phyloP scores from a whole-genome alignment of 2,888 invertebrate genomes.

The Carpatolechia fugitivella region DNA sequence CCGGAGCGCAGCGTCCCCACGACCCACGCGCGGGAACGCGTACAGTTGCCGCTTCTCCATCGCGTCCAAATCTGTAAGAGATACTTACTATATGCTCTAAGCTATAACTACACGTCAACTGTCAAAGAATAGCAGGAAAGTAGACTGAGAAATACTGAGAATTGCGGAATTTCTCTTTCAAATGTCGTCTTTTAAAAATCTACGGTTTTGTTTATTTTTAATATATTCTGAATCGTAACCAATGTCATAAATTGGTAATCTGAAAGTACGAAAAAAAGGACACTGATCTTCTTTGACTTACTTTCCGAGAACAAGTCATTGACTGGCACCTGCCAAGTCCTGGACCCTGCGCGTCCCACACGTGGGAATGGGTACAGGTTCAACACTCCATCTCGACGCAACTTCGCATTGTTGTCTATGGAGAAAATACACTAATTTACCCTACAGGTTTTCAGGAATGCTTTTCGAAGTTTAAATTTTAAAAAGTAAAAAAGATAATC shows the following conservation, averaged over 20 bases:
- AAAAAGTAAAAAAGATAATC: too few relatives aligned
- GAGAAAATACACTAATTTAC: neutral
- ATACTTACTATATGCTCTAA: too few relatives aligned
- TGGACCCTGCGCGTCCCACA: conserved; percentile 75
- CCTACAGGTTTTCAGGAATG: neutral
- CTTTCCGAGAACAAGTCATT: conserved; percentile 73
- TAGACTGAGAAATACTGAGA: too few relatives aligned
- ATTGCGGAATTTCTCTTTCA: too few relatives aligned
- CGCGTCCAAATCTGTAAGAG: conserved; percentile 42
- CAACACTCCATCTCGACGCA: conserved; percentile 77
- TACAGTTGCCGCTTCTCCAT: conserved; percentile 57
- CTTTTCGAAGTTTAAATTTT: too few relatives aligned
- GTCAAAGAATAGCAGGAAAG: too few relatives aligned
- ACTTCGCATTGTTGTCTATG: conserved; percentile 58
- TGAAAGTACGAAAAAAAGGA: neutral
- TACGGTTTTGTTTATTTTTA: too few relatives aligned
- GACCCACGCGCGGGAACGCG: conserved; percentile 67
- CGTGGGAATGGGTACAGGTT: conserved; percentile 82
- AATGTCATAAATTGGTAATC: neutral
- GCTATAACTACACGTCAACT: too few relatives aligned
- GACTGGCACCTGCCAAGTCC: conserved; percentile 69
- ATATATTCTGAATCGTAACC: too few relatives aligned
- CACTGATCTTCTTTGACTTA: conserved; percentile 8
- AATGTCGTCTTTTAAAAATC: too few relatives aligned
- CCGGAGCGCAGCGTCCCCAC: conserved; percentile 37